phyloP scores from a whole-genome alignment of 2,113 vertebrate species.

The Pavo muticus region DNA sequence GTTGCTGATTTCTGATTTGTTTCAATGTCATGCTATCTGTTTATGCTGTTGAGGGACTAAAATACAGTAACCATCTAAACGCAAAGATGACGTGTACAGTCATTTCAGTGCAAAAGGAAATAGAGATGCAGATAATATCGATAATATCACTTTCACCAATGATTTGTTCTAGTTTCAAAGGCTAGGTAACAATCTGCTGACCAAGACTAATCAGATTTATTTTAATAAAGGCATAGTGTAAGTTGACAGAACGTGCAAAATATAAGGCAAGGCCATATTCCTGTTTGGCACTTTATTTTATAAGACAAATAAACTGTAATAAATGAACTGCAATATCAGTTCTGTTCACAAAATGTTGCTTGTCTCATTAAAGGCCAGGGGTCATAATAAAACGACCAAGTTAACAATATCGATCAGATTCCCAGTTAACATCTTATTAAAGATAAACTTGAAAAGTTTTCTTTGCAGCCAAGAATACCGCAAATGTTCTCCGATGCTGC shows the following conservation, averaged over 20 bases:
- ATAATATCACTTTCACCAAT: slow-evolving; percentile 26
- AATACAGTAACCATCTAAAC: slow-evolving; percentile 25
- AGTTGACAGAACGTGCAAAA: not conserved
- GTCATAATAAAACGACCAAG: slow-evolving; percentile 33
- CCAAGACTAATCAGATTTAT: slow-evolving; percentile 4
- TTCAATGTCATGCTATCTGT: not conserved
- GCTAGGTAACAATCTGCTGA: slow-evolving; percentile 40
- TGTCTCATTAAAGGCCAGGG: not conserved
- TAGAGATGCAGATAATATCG: not conserved
- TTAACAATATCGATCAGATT: not conserved
- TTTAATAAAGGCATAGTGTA: not conserved
- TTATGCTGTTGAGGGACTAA: slow-evolving; percentile 3
- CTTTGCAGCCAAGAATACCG: not conserved
- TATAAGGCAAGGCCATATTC: not conserved
- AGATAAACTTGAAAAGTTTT: slow-evolving; percentile 39
- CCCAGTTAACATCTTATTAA: slow-evolving; percentile 34
- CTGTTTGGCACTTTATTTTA: slow-evolving; percentile 31
- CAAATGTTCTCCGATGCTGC: not conserved
- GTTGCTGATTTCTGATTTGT: not conserved
- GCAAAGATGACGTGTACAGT: not conserved
- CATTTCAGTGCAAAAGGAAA: not conserved
- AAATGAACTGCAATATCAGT: not conserved
- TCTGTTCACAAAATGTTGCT: slow-evolving; percentile 21
- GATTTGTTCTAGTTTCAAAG: slow-evolving; percentile 19
- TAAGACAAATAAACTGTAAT: not conserved